Percentiles rank a stretch among this genome's conserved stretches.
phyloP scores from a whole-genome alignment of 2,113 vertebrate genomes.

The Anarhynchus alexandrinus region DNA sequence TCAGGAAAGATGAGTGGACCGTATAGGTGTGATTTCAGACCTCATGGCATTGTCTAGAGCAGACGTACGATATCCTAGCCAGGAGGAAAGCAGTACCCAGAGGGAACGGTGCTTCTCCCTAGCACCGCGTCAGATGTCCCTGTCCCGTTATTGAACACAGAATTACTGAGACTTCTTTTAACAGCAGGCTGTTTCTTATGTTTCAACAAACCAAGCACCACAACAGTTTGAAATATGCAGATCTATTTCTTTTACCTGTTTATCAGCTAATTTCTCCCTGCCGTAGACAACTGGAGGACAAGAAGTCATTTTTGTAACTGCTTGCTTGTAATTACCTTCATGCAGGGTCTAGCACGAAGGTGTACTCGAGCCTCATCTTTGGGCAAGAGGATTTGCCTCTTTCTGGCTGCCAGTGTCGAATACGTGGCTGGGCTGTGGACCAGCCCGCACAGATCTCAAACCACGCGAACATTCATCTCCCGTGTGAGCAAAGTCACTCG shows the following conservation, averaged over 20 bases:
- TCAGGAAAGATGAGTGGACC: neutral
- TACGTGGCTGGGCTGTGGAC: slow-evolving; percentile 20
- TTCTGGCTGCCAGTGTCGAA: neutral
- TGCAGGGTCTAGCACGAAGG: neutral
- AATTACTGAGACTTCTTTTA: slow-evolving; percentile 20
- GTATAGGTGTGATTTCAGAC: neutral
- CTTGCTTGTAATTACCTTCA: neutral
- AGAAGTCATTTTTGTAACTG: neutral
- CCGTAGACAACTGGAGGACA: neutral
- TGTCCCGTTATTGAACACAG: slow-evolving; percentile 14
- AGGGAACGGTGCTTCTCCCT: neutral
- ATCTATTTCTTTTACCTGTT: neutral
- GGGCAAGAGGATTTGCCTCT: neutral
- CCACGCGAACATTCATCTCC: neutral
- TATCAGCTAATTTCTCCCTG: neutral
- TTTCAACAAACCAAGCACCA: slow-evolving; percentile 24
- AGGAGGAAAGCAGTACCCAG: slow-evolving; percentile 26
- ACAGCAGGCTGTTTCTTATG: neutral
- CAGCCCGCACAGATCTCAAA: neutral
- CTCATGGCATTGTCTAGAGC: neutral
- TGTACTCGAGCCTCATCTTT: neutral
- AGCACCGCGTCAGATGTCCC: slow-evolving; percentile 14
- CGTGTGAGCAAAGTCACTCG: slow-evolving; percentile 35
- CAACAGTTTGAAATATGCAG: neutral
- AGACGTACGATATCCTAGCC: neutral